Conservation (phyloP, 2,888 invertebrate species). For the Odontocolon sp. region DNA sequence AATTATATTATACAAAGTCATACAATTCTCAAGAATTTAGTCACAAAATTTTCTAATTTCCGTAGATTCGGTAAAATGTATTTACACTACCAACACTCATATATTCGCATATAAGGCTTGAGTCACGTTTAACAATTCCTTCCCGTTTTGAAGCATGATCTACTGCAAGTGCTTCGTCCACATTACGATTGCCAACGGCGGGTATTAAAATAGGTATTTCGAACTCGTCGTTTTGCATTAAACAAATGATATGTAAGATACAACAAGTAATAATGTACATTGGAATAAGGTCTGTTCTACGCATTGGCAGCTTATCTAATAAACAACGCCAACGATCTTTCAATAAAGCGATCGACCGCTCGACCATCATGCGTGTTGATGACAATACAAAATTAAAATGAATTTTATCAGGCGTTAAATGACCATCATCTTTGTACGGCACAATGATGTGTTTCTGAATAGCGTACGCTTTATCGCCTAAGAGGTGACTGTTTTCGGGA, state of each 20-base stretch:
- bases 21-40: no score
- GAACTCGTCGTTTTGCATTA: no score
- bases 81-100: no score
- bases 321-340: constrained; percentile 26
- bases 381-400: constrained; percentile 51
- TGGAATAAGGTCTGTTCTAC: not conserved
- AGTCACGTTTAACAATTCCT: no score
- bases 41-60: no score
- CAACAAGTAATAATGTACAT: constrained; percentile 18
- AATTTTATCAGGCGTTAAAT: constrained; percentile 36
- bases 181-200: no score
- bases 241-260: constrained; percentile 11
- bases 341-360: constrained; percentile 43
- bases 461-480: constrained; percentile 54
- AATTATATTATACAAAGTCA: no score
- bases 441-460: constrained; percentile 52
- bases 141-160: no score
- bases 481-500: constrained; percentile 43
- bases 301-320: not conserved
- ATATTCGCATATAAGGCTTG: no score
- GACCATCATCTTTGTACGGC: constrained; percentile 56
- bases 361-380: constrained; percentile 44
- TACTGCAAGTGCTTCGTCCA: no score
- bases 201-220: no score
- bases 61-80: no score